A percentile compares a stretch with the other conserved stretches of the same genome.
Evolutionary conservation across 2,113 vertebrate species (phyloP).

Genomic region (Myxocyprinus asiaticus): DNA sequence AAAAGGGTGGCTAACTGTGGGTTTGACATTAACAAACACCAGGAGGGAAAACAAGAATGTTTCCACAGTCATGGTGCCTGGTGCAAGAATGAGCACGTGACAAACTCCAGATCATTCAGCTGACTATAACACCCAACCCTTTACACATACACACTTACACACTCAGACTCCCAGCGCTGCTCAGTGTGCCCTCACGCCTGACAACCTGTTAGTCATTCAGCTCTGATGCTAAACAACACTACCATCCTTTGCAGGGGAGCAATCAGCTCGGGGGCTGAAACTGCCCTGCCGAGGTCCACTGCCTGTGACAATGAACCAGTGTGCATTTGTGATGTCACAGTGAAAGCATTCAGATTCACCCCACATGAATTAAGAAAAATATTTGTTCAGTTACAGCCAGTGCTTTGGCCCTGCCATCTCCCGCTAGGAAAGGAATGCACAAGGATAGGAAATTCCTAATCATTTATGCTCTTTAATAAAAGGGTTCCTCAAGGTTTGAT

Average conservation of each 20-base stretch:
- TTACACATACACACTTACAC: constrained; percentile 58
- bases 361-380: constrained; percentile 72
- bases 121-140: constrained; percentile 54
- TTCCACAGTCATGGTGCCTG: constrained; percentile 62
- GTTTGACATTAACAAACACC: constrained; percentile 40
- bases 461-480: constrained; percentile 41
- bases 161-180: constrained; percentile 46
- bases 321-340: constrained; percentile 70
- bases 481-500: constrained; percentile 15
- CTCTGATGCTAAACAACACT: constrained; percentile 48
- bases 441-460: constrained; percentile 42
- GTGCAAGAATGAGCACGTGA: constrained; percentile 76
- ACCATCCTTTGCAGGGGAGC: constrained; percentile 55
- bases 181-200: constrained; percentile 58
- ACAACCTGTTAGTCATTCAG: constrained; percentile 70
- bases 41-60: constrained; percentile 48
- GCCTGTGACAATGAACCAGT: constrained; percentile 72
- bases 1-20: not conserved
- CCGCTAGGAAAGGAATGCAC: constrained; percentile 58
- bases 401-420: constrained; percentile 50
- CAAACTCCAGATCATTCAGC: constrained; percentile 69
- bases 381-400: constrained; percentile 74
- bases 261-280: constrained; percentile 36
- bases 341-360: constrained; percentile 71
- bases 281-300: constrained; percentile 48